These are phyloP conservation scores for Hippopotamus amphibius DNA, from an alignment of 2,113 vertebrate species.

Conservation along the genomic window DNA sequence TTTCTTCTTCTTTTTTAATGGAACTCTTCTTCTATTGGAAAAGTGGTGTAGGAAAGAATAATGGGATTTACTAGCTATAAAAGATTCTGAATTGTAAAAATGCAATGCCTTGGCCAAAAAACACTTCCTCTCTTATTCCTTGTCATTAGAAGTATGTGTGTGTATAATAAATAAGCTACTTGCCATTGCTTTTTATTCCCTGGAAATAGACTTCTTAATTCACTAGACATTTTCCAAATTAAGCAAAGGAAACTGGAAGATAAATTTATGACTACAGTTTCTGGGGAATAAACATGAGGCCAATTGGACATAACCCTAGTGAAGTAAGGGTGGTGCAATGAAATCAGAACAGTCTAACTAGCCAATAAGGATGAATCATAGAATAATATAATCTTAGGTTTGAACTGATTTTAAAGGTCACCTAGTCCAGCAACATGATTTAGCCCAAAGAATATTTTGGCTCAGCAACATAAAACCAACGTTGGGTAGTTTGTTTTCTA, in stretches of 20 bases:
- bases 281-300: slow-evolving; percentile 52
- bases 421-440: slow-evolving; percentile 46
- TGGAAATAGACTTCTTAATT: slow-evolving; percentile 61
- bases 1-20: neutral
- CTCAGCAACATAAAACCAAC: slow-evolving; percentile 26
- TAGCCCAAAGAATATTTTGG: slow-evolving; percentile 32
- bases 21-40: neutral
- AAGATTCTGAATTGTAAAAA: slow-evolving; percentile 62
- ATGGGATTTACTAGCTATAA: slow-evolving; percentile 47
- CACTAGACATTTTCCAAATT: slow-evolving; percentile 71
- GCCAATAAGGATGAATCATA: slow-evolving; percentile 74
- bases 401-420: slow-evolving; percentile 72
- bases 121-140: slow-evolving; percentile 49
- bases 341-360: slow-evolving; percentile 45
- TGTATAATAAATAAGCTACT: slow-evolving; percentile 68
- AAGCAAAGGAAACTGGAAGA: slow-evolving; percentile 70
- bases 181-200: slow-evolving; percentile 47
- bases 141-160: slow-evolving; percentile 47
- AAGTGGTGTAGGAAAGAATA: slow-evolving; percentile 4
- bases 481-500: slow-evolving; percentile 29
- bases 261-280: slow-evolving; percentile 67
- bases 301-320: slow-evolving; percentile 52
- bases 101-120: slow-evolving; percentile 56
- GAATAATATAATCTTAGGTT: neutral
- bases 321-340: slow-evolving; percentile 47